Base-by-base conservation (phyloP, 2,797 vertebrate genomes). In the Ptychadena robeensis region DNA sequence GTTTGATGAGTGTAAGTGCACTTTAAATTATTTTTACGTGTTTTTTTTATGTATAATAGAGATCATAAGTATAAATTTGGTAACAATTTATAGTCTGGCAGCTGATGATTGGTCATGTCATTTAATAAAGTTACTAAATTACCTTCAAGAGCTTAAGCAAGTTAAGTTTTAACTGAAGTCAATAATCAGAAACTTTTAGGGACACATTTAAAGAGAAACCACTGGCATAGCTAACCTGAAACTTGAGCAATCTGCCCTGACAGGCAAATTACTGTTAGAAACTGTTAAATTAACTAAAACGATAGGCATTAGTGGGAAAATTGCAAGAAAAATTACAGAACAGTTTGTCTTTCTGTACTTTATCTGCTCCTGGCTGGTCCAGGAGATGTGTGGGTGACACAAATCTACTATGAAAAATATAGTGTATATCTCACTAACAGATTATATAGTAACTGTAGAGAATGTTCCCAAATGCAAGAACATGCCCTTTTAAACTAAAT, bases 401-500 rank as follows among this genome's bases (percentile, higher is more conserved):
- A 73, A 22, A 71, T 34, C 28, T 63, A 63, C 22, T 80, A 14
- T 61, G 44, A 79, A 73, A 57, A 25, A 79, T 38, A 18, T 53
- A 1, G 57, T 40, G 40, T 30, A 57, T 27, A 32, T 30, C 30
- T 69, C 73, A 35, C 74, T 79, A 66, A 73, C 68, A 74, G 9
- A 28, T 40, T 12, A 11, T 28, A 27, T 30, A 48, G 32, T 66
- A 73, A 79, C 67, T 72, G 31, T 67, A 66, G 44, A 67, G 44
- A 69, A 80, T 85, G 71, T 85, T 70, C 37, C 37, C 74, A 48
- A 73, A 70, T 37, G 15, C 12, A 68, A 44, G n/a, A 63, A 64
- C 53, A 64, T 48, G 71, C 48, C 30, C 53, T 74, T 69, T 84
- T 59, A 65, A 77, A 25, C 27, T 64, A 83, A 78, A 83, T 71